Percentiles rank a stretch among this genome's conserved stretches.
These are phyloP conservation scores for Cyprinodon variegatus DNA, from an alignment of 2,113 vertebrate species.

Conservation along the genomic window DNA sequence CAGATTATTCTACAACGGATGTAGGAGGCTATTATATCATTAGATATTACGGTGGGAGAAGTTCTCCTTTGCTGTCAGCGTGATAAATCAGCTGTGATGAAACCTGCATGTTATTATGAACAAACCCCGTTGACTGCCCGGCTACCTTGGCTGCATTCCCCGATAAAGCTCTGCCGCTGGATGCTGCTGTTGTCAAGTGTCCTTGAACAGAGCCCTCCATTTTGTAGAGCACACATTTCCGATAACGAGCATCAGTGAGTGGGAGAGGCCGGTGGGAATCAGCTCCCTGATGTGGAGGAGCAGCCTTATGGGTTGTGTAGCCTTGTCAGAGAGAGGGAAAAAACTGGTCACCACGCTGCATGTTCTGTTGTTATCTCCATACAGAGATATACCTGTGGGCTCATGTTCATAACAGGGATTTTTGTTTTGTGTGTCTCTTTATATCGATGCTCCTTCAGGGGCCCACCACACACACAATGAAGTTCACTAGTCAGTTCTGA, in stretches of 20 bases:
- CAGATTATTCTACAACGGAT: neutral
- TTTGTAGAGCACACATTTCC: constrained; percentile 30
- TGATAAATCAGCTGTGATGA: constrained; percentile 16
- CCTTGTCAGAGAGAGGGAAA: constrained; percentile 13
- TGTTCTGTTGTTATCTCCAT: neutral
- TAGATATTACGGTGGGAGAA: constrained; percentile 19
- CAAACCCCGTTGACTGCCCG: constrained; percentile 9
- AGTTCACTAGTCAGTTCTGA: neutral
- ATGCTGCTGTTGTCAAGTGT: constrained; percentile 35
- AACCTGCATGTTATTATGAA: constrained; percentile 14
- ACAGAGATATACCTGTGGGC: neutral
- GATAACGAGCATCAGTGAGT: constrained; percentile 51
- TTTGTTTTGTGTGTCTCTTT: neutral
- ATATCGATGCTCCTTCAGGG: neutral
- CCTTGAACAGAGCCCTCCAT: constrained; percentile 45
- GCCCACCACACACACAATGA: neutral
- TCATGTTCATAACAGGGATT: neutral
- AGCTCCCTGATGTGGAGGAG: constrained; percentile 24
- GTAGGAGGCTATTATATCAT: constrained; percentile 11
- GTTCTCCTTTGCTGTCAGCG: constrained; percentile 29
- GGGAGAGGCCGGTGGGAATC: constrained; percentile 41
- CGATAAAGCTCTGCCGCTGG: constrained; percentile 14
- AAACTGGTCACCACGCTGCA: neutral
- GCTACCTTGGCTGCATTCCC: constrained; percentile 16
- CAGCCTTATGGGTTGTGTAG: constrained; percentile 23